phyloP scores from a whole-genome alignment of 2,113 vertebrate genomes.

The Scomber japonicus region DNA sequence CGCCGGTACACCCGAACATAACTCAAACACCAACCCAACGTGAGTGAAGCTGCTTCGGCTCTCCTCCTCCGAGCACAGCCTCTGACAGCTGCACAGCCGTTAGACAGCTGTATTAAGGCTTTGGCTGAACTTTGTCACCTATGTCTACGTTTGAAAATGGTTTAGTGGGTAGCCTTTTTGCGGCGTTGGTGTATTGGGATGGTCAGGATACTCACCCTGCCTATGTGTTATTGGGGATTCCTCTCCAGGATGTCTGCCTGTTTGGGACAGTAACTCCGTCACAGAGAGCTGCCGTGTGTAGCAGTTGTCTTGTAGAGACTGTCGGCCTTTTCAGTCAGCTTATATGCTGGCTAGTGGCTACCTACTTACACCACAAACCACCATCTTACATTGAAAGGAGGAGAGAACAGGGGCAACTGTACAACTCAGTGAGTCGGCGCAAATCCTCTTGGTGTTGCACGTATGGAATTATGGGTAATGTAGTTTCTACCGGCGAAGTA shows the following conservation, averaged over 20 bases:
- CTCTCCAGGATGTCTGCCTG: neutral
- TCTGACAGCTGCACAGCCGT: neutral
- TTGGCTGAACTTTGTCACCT: too few relatives aligned
- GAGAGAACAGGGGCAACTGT: too few relatives aligned
- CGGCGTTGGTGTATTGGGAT: neutral
- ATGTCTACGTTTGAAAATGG: too few relatives aligned
- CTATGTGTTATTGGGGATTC: neutral
- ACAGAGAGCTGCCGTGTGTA: too few relatives aligned
- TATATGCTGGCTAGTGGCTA: neutral
- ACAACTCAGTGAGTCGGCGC: too few relatives aligned
- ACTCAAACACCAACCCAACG: too few relatives aligned
- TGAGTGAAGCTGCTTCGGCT: too few relatives aligned
- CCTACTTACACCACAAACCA: constrained; percentile 25
- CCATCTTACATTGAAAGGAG: constrained; percentile 19
- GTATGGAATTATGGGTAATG: constrained; percentile 10
- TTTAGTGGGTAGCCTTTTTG: too few relatives aligned
- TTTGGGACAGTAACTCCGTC: too few relatives aligned
- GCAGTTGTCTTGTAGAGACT: too few relatives aligned
- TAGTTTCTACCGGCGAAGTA: neutral
- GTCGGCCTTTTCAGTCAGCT: neutral
- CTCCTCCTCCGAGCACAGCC: neutral
- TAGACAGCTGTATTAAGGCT: neutral
- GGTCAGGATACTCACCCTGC: constrained; percentile 17
- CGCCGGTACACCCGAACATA: too few relatives aligned
- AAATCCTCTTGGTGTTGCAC: too few relatives aligned